Conservation (phyloP, 2,113 vertebrate genomes). For the Ptilonorhynchus violaceus region DNA sequence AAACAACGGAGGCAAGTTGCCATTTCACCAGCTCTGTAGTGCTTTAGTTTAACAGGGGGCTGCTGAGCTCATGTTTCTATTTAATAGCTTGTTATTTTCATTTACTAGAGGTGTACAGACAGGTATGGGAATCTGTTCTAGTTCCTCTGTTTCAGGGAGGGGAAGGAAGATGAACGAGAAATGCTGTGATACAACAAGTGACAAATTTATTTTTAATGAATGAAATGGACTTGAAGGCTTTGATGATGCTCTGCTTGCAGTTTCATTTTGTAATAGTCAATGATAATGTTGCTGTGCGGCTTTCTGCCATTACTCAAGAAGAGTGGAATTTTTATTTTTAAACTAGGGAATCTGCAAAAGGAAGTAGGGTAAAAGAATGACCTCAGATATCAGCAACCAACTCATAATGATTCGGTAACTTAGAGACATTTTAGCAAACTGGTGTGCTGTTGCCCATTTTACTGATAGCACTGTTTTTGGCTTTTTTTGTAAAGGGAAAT, state of each 20-base stretch:
- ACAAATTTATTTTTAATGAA: neutral
- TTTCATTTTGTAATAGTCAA: neutral
- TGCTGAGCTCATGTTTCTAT: neutral
- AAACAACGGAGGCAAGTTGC: neutral
- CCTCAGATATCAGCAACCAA: neutral
- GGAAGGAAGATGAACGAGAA: neutral
- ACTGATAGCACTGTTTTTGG: neutral
- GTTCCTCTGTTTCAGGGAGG: neutral
- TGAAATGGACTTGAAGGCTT: neutral
- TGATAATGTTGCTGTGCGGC: neutral
- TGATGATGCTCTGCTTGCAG: neutral
- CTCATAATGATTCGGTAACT: neutral
- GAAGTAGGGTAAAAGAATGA: neutral
- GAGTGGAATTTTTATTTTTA: slow-evolving; percentile 29
- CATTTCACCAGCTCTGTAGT: neutral
- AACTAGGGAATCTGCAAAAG: neutral
- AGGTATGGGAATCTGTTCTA: neutral
- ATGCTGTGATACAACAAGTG: neutral
- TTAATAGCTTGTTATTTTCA: neutral
- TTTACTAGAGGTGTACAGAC: neutral
- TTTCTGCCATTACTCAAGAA: neutral
- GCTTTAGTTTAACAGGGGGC: neutral
- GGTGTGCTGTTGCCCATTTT: neutral
- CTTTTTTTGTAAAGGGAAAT: slow-evolving; percentile 81
- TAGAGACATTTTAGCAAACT: neutral